Conservation (phyloP, 2,113 vertebrate genomes). For the Serinus canaria region DNA sequence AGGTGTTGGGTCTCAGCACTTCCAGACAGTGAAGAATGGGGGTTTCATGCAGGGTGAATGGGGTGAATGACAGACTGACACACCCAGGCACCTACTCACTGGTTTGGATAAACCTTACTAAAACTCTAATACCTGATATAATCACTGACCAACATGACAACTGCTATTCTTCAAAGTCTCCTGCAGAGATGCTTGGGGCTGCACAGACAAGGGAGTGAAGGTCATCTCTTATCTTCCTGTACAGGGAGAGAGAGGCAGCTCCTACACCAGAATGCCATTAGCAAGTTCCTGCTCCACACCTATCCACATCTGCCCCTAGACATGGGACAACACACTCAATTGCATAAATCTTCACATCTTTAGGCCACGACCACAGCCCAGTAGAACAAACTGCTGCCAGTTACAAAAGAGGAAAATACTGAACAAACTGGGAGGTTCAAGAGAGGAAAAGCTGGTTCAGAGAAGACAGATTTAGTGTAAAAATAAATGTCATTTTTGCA, state of each 20-base stretch:
- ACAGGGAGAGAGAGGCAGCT: constrained; percentile 51
- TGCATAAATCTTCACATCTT: constrained; percentile 62
- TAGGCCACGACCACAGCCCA: constrained; percentile 64
- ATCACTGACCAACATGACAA: constrained; percentile 61
- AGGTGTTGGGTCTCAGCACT: constrained; percentile 47
- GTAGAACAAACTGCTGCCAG: constrained; percentile 69
- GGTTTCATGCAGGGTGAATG: constrained; percentile 71
- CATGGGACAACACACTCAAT: background rate
- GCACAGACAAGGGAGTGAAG: constrained; percentile 13
- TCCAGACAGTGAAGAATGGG: constrained; percentile 57
- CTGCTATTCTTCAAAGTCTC: constrained; percentile 47
- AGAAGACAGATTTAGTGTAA: constrained; percentile 83
- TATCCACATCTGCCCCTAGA: background rate
- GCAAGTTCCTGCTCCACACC: constrained; percentile 30
- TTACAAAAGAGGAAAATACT: constrained; percentile 70
- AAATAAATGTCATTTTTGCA: constrained; percentile 88
- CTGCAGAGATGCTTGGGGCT: constrained; percentile 42
- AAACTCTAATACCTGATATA: constrained; percentile 64
- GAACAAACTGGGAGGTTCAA: constrained; percentile 69
- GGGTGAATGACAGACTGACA: constrained; percentile 26
- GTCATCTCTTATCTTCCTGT: constrained; percentile 17
- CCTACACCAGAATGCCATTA: background rate
- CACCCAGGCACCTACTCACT: constrained; percentile 60
- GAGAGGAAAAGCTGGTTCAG: constrained; percentile 77
- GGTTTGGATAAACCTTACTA: constrained; percentile 68